These are phyloP conservation scores for Drosophila nasuta DNA, from an alignment of 1,140 invertebrate genomes.

Conservation along the genomic window DNA sequence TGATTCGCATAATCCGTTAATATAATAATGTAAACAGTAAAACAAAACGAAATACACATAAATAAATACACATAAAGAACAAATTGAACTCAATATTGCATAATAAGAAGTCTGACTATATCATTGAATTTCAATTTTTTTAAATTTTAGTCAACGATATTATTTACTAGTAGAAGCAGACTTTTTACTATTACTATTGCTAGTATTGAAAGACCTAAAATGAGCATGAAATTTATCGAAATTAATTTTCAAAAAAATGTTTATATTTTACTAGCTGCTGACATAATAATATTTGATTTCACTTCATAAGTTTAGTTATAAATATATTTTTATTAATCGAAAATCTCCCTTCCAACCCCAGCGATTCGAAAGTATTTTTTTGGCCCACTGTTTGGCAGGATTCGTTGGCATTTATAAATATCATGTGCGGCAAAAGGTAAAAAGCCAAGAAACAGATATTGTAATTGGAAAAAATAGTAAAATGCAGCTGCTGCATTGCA, in stretches of 20 bases:
- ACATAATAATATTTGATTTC: no score
- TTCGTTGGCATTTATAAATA: slow-evolving; percentile 79
- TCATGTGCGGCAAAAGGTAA: slow-evolving; percentile 68
- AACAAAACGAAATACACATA: background rate
- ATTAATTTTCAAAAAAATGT: no score
- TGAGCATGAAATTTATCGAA: no score
- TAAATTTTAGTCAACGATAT: no score
- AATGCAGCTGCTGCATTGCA: slow-evolving; percentile 62
- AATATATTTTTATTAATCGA: background rate
- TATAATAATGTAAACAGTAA: background rate
- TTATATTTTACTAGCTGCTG: no score
- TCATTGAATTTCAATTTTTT: no score
- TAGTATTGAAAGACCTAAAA: no score
- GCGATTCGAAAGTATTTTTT: background rate
- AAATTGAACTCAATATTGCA: no score
- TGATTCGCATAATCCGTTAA: slow-evolving; percentile 4
- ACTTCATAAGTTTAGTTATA: no score
- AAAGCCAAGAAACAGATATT: slow-evolving; percentile 78
- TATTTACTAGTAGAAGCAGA: no score
- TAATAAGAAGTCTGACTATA: no score
- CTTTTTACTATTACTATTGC: no score
- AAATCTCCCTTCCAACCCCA: background rate
- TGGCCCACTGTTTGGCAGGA: slow-evolving; percentile 52
- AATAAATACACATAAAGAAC: background rate
- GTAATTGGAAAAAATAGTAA: slow-evolving; percentile 74